Evolutionary conservation across 1,140 invertebrate genomes (phyloP).

Genomic region (Cydia amplana): DNA sequence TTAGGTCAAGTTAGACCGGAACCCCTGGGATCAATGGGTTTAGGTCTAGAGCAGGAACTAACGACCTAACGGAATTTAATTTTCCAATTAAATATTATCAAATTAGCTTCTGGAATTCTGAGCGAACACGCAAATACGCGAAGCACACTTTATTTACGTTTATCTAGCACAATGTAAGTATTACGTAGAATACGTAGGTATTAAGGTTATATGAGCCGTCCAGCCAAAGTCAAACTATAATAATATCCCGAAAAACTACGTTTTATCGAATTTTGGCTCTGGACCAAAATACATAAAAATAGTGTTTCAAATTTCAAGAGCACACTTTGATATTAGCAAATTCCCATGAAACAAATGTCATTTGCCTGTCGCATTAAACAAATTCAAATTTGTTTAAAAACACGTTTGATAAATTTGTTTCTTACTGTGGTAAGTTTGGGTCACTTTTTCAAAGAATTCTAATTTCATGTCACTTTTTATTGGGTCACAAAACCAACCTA

Average conservation of each 20-base stretch:
- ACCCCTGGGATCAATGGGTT: too few species aligned
- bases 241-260: constrained; percentile 46
- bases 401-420: background rate
- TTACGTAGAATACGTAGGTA: too few species aligned
- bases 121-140: background rate
- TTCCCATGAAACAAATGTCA: constrained; percentile 40
- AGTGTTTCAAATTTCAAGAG: constrained; percentile 36
- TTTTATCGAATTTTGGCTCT: constrained; percentile 53
- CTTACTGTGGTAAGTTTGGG: too few species aligned
- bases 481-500: too few species aligned
- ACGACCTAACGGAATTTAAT: too few species aligned
- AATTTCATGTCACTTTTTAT: too few species aligned
- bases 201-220: constrained; percentile 40
- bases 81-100: too few species aligned
- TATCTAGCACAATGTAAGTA: background rate
- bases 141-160: background rate
- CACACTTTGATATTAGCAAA: constrained; percentile 43
- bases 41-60: too few species aligned
- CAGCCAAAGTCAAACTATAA: constrained; percentile 40
- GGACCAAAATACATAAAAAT: constrained; percentile 46
- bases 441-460: too few species aligned
- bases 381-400: background rate
- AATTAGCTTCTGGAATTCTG: too few species aligned
- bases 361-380: constrained; percentile 32
- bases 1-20: too few species aligned